These are phyloP conservation scores for Notoglanidium macrostoma DNA, from an alignment of 2,797 vertebrate species.

Conservation along the genomic window DNA sequence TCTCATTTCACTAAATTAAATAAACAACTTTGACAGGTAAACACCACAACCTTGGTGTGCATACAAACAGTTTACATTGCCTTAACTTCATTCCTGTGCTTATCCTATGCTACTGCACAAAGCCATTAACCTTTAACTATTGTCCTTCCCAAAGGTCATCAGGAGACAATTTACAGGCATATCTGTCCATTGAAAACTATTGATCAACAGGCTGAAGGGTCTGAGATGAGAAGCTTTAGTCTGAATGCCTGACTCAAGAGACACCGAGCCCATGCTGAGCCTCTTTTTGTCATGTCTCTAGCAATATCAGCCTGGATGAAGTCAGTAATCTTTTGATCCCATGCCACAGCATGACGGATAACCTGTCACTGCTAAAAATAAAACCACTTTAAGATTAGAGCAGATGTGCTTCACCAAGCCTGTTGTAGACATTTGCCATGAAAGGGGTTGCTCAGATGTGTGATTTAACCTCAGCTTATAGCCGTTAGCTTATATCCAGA, in stretches of 20 bases:
- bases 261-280: not conserved
- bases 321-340: slow-evolving; percentile 39
- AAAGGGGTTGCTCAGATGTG: not conserved
- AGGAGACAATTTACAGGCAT: not conserved
- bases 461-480: not conserved
- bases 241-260: not conserved
- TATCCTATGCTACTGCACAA: not conserved
- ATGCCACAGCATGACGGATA: slow-evolving; percentile 33
- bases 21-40: not conserved
- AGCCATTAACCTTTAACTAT: not conserved
- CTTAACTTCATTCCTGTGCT: not conserved
- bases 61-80: not conserved
- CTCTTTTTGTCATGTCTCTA: slow-evolving; percentile 33
- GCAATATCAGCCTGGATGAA: slow-evolving; percentile 28
- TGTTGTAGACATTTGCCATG: not conserved
- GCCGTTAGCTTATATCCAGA: not conserved
- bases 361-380: slow-evolving; percentile 14
- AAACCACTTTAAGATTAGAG: not conserved
- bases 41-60: not conserved
- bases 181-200: not conserved
- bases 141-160: too few species aligned
- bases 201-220: slow-evolving; percentile 43
- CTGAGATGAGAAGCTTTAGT: slow-evolving; percentile 32
- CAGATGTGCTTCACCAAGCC: not conserved
- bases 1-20: not conserved